A percentile compares a stretch with the other conserved stretches of the same genome.
phyloP scores from a whole-genome alignment of 2,888 invertebrate species.

The Argynnis bischoffii region DNA sequence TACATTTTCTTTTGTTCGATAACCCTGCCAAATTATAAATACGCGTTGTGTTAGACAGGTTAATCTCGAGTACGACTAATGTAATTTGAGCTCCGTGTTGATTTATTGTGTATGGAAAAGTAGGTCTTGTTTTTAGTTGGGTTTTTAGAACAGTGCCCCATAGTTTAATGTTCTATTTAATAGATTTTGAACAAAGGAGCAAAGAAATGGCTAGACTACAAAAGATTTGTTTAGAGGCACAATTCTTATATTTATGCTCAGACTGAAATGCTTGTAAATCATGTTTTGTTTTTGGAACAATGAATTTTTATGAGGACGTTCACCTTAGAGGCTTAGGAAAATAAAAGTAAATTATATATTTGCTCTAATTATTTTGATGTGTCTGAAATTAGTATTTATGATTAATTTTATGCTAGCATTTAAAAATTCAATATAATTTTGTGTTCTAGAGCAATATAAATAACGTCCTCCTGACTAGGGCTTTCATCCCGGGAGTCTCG shows the following conservation, averaged over 20 bases:
- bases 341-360: neutral
- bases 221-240: conserved; percentile 24
- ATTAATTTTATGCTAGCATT: no score
- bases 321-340: conserved; percentile 1
- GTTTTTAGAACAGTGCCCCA: conserved; percentile 50
- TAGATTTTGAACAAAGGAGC: conserved; percentile 43
- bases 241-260: conserved; percentile 12
- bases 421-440: no score
- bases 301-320: conserved; percentile 11
- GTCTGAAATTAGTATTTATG: no score
- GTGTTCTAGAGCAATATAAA: no score
- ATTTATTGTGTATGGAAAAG: conserved; percentile 32
- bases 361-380: no score
- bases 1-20: conserved; percentile 50
- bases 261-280: conserved; percentile 2
- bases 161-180: conserved; percentile 45
- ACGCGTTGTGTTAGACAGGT: conserved; percentile 26
- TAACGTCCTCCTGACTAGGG: no score
- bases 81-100: conserved; percentile 41
- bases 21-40: conserved; percentile 28
- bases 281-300: conserved; percentile 10
- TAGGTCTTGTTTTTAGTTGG: conserved; percentile 42
- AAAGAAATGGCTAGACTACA: conserved; percentile 40
- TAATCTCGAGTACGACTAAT: conserved; percentile 36
- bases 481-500: no score